Conservation (phyloP, 1,140 invertebrate species). For the Caenorhabditis inopinata region DNA sequence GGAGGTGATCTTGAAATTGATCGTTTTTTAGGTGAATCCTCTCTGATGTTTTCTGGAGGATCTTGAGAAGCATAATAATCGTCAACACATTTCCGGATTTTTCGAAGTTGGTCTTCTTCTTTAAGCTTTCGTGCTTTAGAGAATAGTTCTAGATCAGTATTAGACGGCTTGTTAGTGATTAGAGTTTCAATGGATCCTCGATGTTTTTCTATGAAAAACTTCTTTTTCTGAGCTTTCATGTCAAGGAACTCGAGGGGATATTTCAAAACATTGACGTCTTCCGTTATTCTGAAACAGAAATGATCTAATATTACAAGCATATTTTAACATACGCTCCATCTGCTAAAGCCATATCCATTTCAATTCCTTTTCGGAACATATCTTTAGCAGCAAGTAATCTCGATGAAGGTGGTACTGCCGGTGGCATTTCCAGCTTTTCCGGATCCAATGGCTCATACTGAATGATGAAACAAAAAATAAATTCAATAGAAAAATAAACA, state of each 20-base stretch:
- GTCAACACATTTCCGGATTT: background rate
- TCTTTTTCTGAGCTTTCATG: background rate
- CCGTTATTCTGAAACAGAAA: background rate
- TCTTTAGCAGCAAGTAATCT: slow-evolving; percentile 30
- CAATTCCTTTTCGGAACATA: background rate
- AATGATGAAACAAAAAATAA: background rate
- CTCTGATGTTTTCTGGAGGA: background rate
- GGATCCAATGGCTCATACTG: slow-evolving; percentile 38
- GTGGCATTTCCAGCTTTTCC: slow-evolving; percentile 15
- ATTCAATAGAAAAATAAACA: background rate
- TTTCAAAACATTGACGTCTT: background rate
- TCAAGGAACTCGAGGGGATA: background rate
- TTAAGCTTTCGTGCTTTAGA: background rate
- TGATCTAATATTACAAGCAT: background rate
- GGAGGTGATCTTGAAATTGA: background rate
- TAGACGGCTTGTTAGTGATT: background rate
- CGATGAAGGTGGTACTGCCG: slow-evolving; percentile 9
- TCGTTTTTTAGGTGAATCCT: background rate
- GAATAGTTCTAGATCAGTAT: background rate
- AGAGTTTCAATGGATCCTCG: background rate
- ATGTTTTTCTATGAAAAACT: background rate
- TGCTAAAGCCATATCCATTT: background rate
- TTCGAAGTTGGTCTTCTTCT: background rate
- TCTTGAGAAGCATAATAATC: background rate
- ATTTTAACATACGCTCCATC: background rate